Evolutionary conservation across 2,797 vertebrate species (phyloP).

Genomic region (Lophotriccus pileatus): DNA sequence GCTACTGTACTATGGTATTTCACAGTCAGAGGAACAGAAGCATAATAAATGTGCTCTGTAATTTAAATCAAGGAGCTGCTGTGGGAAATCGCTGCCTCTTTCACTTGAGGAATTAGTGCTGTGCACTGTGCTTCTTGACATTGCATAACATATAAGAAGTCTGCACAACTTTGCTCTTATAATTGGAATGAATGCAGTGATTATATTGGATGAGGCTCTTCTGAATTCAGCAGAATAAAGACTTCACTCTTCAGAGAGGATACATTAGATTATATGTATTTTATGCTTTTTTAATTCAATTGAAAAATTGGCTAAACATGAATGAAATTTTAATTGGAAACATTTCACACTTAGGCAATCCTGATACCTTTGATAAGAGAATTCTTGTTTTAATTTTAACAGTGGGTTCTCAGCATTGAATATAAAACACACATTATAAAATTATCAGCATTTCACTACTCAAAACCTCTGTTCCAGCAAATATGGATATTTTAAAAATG

Average conservation of each 20-base stretch:
- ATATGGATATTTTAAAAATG: neutral
- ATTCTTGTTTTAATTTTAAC: slow-evolving; percentile 64
- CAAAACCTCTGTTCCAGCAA: slow-evolving; percentile 19
- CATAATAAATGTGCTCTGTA: slow-evolving; percentile 85
- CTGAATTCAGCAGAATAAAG: slow-evolving; percentile 80
- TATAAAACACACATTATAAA: slow-evolving; percentile 53
- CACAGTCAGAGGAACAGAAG: slow-evolving; percentile 84
- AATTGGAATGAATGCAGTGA: slow-evolving; percentile 82
- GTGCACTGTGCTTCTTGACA: slow-evolving; percentile 79
- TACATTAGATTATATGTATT: slow-evolving; percentile 78
- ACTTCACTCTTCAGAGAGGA: slow-evolving; percentile 75
- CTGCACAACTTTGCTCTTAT: slow-evolving; percentile 80
- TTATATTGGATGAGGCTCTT: slow-evolving; percentile 80
- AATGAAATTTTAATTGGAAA: slow-evolving; percentile 84
- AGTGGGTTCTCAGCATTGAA: slow-evolving; percentile 22
- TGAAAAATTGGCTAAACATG: slow-evolving; percentile 82
- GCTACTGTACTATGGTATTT: slow-evolving; percentile 85
- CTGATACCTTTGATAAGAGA: slow-evolving; percentile 75
- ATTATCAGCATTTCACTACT: slow-evolving; percentile 44
- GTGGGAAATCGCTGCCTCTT: slow-evolving; percentile 83
- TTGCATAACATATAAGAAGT: slow-evolving; percentile 72
- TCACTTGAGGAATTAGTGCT: slow-evolving; percentile 84
- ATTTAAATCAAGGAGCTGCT: slow-evolving; percentile 88
- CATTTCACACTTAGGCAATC: slow-evolving; percentile 75
- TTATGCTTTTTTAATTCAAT: slow-evolving; percentile 82